Evolutionary conservation across 2,888 invertebrate species (phyloP).

Genomic region (Lumbricus terrestris): DNA sequence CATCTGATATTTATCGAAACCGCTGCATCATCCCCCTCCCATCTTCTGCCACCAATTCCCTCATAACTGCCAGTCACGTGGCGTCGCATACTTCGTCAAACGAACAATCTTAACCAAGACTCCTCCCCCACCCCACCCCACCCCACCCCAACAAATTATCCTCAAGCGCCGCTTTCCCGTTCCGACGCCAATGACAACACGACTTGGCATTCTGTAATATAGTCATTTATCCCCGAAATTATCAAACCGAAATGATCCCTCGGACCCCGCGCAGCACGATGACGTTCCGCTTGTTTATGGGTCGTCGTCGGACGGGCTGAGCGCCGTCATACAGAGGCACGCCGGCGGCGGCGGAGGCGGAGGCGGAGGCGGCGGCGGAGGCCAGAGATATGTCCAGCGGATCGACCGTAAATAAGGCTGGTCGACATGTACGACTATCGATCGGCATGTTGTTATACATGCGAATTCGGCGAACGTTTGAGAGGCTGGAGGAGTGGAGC

Average conservation of each 20-base stretch:
- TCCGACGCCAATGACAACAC: neutral
- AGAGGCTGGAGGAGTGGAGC: neutral
- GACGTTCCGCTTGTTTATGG: neutral
- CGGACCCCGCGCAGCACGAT: neutral
- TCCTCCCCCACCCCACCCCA: too few relatives aligned
- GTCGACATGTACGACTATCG: conserved; percentile 3
- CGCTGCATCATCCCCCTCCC: too few relatives aligned
- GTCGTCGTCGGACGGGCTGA: neutral
- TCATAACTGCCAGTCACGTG: neutral
- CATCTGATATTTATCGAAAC: too few relatives aligned
- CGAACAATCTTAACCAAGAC: neutral
- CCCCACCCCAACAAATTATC: neutral
- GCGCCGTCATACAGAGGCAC: neutral
- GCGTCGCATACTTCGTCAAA: neutral
- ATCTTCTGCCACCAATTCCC: neutral
- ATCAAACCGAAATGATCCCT: neutral
- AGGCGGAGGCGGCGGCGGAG: too few relatives aligned
- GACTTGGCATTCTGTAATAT: too few relatives aligned
- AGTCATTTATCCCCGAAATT: neutral
- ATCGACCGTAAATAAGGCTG: neutral
- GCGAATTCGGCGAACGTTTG: neutral
- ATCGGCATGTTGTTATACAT: neutral
- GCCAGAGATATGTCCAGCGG: neutral
- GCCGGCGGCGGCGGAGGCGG: neutral
- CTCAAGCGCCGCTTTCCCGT: neutral